Evolutionary conservation across 1,140 invertebrate species (phyloP), one percentile per base, ranked within the genome.

Genomic region (Zophobas atratus): DNA sequence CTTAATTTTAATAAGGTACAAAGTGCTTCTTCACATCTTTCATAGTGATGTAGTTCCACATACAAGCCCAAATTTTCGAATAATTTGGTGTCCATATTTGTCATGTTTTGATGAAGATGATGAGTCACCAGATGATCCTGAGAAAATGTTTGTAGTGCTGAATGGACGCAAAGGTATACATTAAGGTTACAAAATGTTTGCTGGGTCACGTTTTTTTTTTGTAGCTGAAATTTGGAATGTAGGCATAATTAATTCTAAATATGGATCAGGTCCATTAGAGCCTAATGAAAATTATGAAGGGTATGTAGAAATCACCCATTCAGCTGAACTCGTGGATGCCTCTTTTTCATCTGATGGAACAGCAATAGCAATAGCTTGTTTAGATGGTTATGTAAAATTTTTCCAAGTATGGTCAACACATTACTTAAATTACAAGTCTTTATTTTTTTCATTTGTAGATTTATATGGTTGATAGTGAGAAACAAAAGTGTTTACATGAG

Each of bases 51-150:
- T 85, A n/a, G 82, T 84, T 34, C 51, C 53, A 86, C 86, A n/a
- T 79, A 75, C n/a, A 81, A 84, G 34, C 84, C 90, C 80, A 86
- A 91, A 84, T 88, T 92, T 93, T 82, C 88, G 93, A 72, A 90
- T 96, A 1, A 94, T 97, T 80, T 99, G 97, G 97, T 98, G 97
- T 86, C 95, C 96, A 0, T 98, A 94, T 88, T 93, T 98, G 76
- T 94, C 95, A 0, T 91, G 46, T 20, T 91, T 92, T 76, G 87
- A 91, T 6, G 91, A 92, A 56, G 86, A 91, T 72, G 82, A 83
- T 49, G 89, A 92, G 55, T 82, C 88, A 46, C 90, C 92, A 73
- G 93, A 94, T 38, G 94, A 96, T 82, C 90, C 92, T n/a, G 92
- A 93, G 2, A 92, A 93, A 81, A 88, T 97, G 70, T 88, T 98